Conservation (phyloP, 2,888 invertebrate genomes). For the Corbicula japonica region DNA sequence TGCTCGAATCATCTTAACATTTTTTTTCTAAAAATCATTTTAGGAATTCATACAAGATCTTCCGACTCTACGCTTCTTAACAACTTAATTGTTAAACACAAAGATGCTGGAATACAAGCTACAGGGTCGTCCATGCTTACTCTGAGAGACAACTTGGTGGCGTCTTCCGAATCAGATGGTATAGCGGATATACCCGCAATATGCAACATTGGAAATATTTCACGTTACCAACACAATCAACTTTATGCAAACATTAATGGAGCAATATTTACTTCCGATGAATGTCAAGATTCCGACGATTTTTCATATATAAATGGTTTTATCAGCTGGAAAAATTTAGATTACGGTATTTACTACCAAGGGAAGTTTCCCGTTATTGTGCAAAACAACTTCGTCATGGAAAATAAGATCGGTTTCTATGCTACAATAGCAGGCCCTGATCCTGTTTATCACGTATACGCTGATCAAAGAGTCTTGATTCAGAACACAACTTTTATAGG, state of each 20-base stretch:
- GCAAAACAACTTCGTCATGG: slow-evolving; percentile 71
- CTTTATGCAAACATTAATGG: slow-evolving; percentile 74
- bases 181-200: slow-evolving; percentile 70
- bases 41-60: too few relatives aligned
- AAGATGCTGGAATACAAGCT: slow-evolving; percentile 73
- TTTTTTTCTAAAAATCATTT: too few relatives aligned
- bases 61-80: slow-evolving; percentile 64
- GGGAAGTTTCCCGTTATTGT: slow-evolving; percentile 52
- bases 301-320: slow-evolving; percentile 77
- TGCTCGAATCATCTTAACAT: too few relatives aligned
- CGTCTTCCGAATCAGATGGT: slow-evolving; percentile 81
- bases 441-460: slow-evolving; percentile 64
- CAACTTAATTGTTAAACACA: slow-evolving; percentile 78
- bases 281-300: slow-evolving; percentile 1
- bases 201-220: slow-evolving; percentile 58
- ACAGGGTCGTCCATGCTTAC: slow-evolving; percentile 60
- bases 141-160: slow-evolving; percentile 76
- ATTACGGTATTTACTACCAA: slow-evolving; percentile 80
- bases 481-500: slow-evolving; percentile 78
- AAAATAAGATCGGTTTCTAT: slow-evolving; percentile 78
- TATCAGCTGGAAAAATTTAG: slow-evolving; percentile 74
- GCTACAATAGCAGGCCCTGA: slow-evolving; percentile 75
- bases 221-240: slow-evolving; percentile 71
- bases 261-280: slow-evolving; percentile 41
- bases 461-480: slow-evolving; percentile 68